Base-by-base conservation (phyloP, 2,888 invertebrate genomes). In the Hoplodrina blanda region DNA sequence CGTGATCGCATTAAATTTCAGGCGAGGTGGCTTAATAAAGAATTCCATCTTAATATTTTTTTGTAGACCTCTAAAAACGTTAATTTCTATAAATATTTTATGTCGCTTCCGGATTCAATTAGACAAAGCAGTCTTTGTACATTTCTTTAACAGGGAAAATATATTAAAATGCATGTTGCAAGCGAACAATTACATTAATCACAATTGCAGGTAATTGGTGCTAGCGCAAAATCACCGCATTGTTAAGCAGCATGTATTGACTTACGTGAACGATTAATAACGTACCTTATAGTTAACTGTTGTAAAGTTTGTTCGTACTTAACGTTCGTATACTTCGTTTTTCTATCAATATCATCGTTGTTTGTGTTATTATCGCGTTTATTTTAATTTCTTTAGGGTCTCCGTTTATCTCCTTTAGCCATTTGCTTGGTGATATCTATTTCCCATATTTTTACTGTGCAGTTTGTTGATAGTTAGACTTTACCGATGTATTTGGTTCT, bases 151-250 rank as follows among this genome's bases (percentile, higher is more conserved):
- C 62, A 61, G 69, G 69, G 60, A 76, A 81, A 78, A 72, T 72
- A 69, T 76, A 73, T 80, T 66, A 69, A 79, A 78, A 75, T 71
- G 73, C 73, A 76, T 83, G 81, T 80, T 78, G 83, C 70, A 83
- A 81, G 83, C 70, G 76, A 78, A 85, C 87, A 83, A 88, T 87
- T 84, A 82, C 81, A 82, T 86, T 85, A 86, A 87, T 86, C 83
- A 79, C 82, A 81, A 85, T 83, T 86, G 85, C 77, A 75, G 79
- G 80, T 89, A 90, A 91, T 89, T 89, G 83, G 80, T 86, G 84
- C 84, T 86, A 85, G 83, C 86, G 88, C 85, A 85, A 85, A 89
- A 88, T 89, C 82, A 85, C 83, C 83, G 81, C 78, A 78, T 84
- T 84, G 83, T 85, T 83, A 80, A 83, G 46, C 52, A 74, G 57